Evolutionary conservation across 2,113 vertebrate genomes (phyloP), one percentile per base, ranked within the genome.

Genomic region (Eubucco bourcierii): DNA sequence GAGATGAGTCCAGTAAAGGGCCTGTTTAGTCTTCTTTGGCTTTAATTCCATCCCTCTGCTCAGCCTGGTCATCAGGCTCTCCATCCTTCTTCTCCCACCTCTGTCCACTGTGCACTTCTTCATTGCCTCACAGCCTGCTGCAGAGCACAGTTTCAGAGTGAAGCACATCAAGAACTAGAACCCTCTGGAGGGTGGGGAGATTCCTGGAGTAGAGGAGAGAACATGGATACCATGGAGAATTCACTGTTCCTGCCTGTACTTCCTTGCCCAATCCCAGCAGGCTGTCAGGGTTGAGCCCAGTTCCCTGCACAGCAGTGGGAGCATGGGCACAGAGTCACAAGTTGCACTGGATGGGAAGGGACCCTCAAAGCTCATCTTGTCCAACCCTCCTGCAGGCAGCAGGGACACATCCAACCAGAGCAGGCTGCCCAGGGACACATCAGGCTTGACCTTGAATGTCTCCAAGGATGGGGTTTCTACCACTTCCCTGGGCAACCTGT

Each of bases 31-130:
- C 53, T 25, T 64, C 53, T 60, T 73, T 83, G 81, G 6, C 29
- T 88, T 87, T 61, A 67, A 56, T 86, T 88, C 44, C 68, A 71
- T 94, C 47, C 25, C 87, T 73, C 87, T 85, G 19, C 53, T 90
- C 85, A 71, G 25, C 61, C 41, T 91, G 28, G 10, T 80, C 85
- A 90, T 88, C 65, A 37, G 7, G 82, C 50, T 95, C 18, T 93
- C 65, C 61, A 68, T 88, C 66, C 65, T 84, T 53, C 65, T 85
- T 86, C 33, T 6, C 89, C 33, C 58, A 72, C 39, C n/a, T 65
- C 52, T 77, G 31, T 85, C 87, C 82, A 60, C 7, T 80, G 60
- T 80, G 53, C 31, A 4, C n/a, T 77, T 53, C 17, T 5, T 9
- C 76, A 17, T 60, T 64, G 31, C 58, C 66, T 86, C 70, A 41